A percentile compares a stretch with the other conserved stretches of the same genome.
These are phyloP conservation scores for Enteromius paludinosus DNA, from an alignment of 2,797 vertebrate species.

Conservation along the genomic window DNA sequence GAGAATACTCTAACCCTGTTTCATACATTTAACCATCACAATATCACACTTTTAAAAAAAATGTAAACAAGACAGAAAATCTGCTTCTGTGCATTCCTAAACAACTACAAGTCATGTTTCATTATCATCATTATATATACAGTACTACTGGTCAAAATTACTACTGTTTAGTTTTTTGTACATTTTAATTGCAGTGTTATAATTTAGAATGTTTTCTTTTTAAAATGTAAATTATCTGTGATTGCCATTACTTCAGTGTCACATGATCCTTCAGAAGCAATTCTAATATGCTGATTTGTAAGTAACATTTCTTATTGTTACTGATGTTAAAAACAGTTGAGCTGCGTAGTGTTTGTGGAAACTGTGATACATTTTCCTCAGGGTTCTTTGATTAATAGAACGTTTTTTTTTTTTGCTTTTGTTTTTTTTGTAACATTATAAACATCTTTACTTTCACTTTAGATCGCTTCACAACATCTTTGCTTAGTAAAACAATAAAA, in stretches of 20 bases:
- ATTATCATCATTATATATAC: neutral
- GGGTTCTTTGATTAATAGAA: neutral
- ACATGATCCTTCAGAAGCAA: neutral
- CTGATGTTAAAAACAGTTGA: neutral
- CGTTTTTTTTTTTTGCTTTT: neutral
- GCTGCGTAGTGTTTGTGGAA: neutral
- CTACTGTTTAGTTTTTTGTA: neutral
- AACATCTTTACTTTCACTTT: neutral
- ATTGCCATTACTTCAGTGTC: neutral
- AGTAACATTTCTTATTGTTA: neutral
- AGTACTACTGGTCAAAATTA: neutral
- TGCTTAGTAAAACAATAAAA: neutral
- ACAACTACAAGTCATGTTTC: conserved; percentile 13
- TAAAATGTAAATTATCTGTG: neutral
- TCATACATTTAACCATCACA: conserved; percentile 23
- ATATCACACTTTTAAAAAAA: neutral
- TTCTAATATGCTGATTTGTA: neutral
- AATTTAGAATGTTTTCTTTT: neutral
- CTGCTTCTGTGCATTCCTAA: neutral
- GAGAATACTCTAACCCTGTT: conserved; percentile 58
- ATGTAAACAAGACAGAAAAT: neutral
- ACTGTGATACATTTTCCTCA: neutral
- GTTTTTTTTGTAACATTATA: neutral
- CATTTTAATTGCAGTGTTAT: neutral
- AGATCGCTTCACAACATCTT: neutral